A percentile compares a stretch with the other conserved stretches of the same genome.
Conservation (phyloP, 2,888 invertebrate genomes). For the Acholoe squamosa region DNA sequence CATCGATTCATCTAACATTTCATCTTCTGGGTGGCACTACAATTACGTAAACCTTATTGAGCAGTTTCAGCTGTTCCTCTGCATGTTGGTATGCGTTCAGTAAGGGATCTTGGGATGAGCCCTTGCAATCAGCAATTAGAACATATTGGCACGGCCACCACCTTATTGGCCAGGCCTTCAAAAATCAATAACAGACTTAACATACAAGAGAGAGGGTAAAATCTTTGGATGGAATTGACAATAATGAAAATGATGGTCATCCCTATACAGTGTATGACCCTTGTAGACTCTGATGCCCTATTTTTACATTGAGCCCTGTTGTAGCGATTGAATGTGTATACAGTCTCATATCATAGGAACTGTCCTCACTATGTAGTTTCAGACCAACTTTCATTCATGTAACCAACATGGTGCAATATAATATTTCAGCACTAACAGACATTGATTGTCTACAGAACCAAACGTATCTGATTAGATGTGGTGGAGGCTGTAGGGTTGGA, state of each 20-base stretch:
- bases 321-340: slow-evolving; percentile 12
- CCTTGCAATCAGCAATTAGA: slow-evolving; percentile 29
- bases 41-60: neutral
- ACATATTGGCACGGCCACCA: slow-evolving; percentile 37
- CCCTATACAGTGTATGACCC: slow-evolving; percentile 37
- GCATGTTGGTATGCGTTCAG: slow-evolving; percentile 52
- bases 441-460: slow-evolving; percentile 59
- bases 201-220: slow-evolving; percentile 49
- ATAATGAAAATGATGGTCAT: slow-evolving; percentile 59
- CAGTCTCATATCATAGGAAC: slow-evolving; percentile 47
- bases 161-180: slow-evolving; percentile 22
- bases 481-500: slow-evolving; percentile 45
- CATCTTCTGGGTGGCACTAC: slow-evolving; percentile 33
- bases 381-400: slow-evolving; percentile 56
- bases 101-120: neutral
- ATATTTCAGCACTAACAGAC: slow-evolving; percentile 53
- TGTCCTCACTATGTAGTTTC: slow-evolving; percentile 34
- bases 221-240: slow-evolving; percentile 61
- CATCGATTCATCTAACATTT: slow-evolving; percentile 14
- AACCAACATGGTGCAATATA: slow-evolving; percentile 57
- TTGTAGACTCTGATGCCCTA: slow-evolving; percentile 46
- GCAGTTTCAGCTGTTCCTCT: slow-evolving; percentile 44
- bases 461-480: slow-evolving; percentile 42
- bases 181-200: slow-evolving; percentile 55
- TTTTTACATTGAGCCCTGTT: slow-evolving; percentile 54